A percentile compares a stretch with the other conserved stretches of the same genome.
These are phyloP conservation scores for Sinhomidia bicolor DNA, from an alignment of 2,888 invertebrate genomes.

Conservation along the genomic window DNA sequence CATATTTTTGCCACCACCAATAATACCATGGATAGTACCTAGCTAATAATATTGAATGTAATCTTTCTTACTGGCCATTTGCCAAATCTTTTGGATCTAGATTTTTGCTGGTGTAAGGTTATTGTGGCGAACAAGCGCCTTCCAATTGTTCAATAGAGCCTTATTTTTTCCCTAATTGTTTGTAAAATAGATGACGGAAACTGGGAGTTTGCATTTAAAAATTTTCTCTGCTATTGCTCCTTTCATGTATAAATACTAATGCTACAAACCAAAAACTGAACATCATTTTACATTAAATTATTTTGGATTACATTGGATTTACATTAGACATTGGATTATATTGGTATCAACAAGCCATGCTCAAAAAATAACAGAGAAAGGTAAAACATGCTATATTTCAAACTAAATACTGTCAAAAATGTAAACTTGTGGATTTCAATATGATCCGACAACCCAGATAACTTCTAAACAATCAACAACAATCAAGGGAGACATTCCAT, in stretches of 20 bases:
- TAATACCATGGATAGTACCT: neutral
- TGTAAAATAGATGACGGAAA: no score
- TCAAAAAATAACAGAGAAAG: no score
- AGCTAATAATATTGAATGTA: neutral
- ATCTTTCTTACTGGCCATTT: neutral
- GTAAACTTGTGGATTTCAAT: neutral
- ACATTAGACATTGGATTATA: neutral
- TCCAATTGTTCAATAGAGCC: neutral
- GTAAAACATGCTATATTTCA: neutral
- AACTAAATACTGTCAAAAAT: neutral
- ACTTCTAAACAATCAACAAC: slow-evolving; percentile 45
- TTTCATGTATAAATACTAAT: no score
- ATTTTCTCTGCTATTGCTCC: no score
- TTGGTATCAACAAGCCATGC: no score
- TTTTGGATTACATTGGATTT: neutral
- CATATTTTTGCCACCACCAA: neutral
- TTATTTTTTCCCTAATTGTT: no score
- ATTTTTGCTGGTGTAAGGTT: neutral
- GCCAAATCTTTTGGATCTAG: neutral
- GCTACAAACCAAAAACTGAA: no score
- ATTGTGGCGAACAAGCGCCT: slow-evolving; percentile 9
- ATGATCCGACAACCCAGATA: slow-evolving; percentile 43
- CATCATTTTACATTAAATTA: neutral
- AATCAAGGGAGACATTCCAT: slow-evolving; percentile 32
- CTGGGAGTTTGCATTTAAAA: no score